These are phyloP conservation scores for Xenus cinereus DNA, from an alignment of 2,113 vertebrate genomes.

Conservation along the genomic window DNA sequence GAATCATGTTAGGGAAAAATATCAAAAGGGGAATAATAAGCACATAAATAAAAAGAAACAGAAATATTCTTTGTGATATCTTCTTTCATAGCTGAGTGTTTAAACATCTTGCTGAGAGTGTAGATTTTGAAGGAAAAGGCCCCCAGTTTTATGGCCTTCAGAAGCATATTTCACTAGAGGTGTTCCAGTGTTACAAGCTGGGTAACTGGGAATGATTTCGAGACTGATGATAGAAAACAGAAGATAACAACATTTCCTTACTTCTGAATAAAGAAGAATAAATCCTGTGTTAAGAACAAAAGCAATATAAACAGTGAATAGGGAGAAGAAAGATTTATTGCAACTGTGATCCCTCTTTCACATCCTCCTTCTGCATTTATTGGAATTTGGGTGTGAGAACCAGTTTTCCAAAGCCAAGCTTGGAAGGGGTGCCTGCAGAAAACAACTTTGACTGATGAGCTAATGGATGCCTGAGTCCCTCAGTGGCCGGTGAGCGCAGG, in stretches of 20 bases:
- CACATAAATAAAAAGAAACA: neutral
- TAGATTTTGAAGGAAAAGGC: neutral
- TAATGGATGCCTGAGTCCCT: neutral
- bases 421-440: neutral
- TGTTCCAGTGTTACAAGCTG: neutral
- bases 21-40: neutral
- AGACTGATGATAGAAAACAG: neutral
- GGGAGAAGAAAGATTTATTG: accelerated
- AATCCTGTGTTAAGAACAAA: neutral
- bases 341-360: neutral
- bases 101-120: neutral
- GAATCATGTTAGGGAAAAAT: neutral
- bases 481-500: neutral
- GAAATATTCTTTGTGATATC: neutral
- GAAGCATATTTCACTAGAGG: neutral
- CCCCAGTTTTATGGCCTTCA: neutral
- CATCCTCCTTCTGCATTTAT: neutral
- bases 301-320: neutral
- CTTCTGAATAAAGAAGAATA: neutral
- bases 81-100: neutral
- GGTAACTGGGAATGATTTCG: neutral
- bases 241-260: neutral
- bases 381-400: neutral
- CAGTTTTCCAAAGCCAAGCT: neutral
- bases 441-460: neutral